These are phyloP conservation scores for Sericinus montela DNA, from an alignment of 2,888 invertebrate species.

Conservation along the genomic window DNA sequence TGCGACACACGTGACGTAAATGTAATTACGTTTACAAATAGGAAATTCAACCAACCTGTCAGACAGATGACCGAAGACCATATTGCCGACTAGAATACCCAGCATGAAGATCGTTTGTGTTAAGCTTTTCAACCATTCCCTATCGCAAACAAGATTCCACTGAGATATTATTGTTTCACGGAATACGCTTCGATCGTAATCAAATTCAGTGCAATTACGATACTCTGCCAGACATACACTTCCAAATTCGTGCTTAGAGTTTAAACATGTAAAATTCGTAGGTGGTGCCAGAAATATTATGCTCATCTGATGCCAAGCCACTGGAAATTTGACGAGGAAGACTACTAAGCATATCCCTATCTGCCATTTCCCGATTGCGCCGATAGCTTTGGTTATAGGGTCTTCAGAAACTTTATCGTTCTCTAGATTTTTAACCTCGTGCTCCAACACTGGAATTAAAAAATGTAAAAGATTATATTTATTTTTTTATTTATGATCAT, in stretches of 20 bases:
- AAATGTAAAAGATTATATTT: no score
- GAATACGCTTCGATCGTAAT: conserved; percentile 83
- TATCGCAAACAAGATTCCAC: conserved; percentile 87
- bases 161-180: conserved; percentile 86
- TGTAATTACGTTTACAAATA: no score
- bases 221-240: conserved; percentile 59
- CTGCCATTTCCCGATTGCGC: conserved; percentile 87
- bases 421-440: conserved; percentile 48
- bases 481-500: no score
- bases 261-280: conserved; percentile 74
- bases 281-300: conserved; percentile 88
- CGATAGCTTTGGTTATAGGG: conserved; percentile 84
- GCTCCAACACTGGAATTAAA: conserved; percentile 62
- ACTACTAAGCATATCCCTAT: conserved; percentile 84
- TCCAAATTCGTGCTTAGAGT: conserved; percentile 51
- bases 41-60: conserved; percentile 81
- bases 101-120: conserved; percentile 89
- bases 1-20: no score
- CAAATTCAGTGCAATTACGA: conserved; percentile 74
- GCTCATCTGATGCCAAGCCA: conserved; percentile 89
- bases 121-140: conserved; percentile 83
- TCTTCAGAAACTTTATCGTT: conserved; percentile 65
- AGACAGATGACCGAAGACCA: conserved; percentile 86
- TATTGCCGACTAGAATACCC: conserved; percentile 86
- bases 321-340: conserved; percentile 86